Base-by-base conservation (phyloP, 2,797 vertebrate genomes). In the Rhinogobio ventralis region DNA sequence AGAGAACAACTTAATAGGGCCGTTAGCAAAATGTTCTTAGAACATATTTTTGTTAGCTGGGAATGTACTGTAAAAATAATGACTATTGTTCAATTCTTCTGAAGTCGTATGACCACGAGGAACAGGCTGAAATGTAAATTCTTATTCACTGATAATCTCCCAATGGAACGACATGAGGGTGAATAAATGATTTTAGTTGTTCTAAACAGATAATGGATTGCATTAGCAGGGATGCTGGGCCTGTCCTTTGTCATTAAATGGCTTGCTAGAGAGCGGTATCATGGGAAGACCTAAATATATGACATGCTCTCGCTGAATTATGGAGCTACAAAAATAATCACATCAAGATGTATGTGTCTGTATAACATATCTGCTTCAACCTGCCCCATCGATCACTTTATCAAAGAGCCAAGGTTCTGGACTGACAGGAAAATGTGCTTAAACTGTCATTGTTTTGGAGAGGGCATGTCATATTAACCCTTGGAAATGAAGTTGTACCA, bases 381-480 rank as follows among this genome's bases (percentile, higher is more conserved):
- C 82, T 85, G 86, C 81, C 87, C 69, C 89, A 82, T 86, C 91
- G 79, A 89, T 91, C 91, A 91, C 90, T 89, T 89, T 84, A 75
- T 90, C 91, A 92, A 91, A 90, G 91, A 90, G 75, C 89, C 83
- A 89, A 87, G 88, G 87, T 86, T 90, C 79, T 60, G 30, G 42
- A 84, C 79, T 88, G 88, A 90, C 89, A 89, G 82, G 60, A 84
- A 79, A 76, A 85, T 84, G 87, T 88, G 85, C 83, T 89, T 89
- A 88, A 87, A 87, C 86, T 87, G 89, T 89, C 88, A 89, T 92
- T 93, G 91, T 93, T 92, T 92, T 53, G 85, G 90, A 90, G 92
- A 90, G 92, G 90, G 82, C 86, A 72, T 92, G 93, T 92, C 89
- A 91, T 93, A 95, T 94, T 94, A 95, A 95, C 94, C 93, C 91